Evolutionary conservation across 2,888 invertebrate species (phyloP).

Genomic region (Andricus quercusramuli): DNA sequence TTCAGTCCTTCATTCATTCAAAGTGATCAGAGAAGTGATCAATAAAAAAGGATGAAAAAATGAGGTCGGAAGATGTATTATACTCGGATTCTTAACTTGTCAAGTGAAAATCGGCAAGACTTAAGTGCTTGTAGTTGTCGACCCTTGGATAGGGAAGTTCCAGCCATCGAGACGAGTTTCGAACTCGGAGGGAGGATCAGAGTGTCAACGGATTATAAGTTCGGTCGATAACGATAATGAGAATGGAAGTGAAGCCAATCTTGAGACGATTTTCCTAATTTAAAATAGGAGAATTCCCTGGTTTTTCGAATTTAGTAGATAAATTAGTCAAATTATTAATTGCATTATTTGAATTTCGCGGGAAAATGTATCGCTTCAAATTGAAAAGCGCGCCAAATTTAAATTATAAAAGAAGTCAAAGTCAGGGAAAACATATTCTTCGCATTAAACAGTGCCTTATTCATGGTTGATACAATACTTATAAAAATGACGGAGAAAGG

Average conservation of each 20-base stretch:
- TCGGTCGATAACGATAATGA: conserved; percentile 23
- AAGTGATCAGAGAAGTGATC: not conserved
- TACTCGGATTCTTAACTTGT: conserved; percentile 10
- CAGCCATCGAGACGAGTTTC: conserved; percentile 12
- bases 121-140: conserved; percentile 22
- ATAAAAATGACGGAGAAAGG: too few relatives aligned
- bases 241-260: not conserved
- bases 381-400: too few relatives aligned
- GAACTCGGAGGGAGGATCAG: conserved; percentile 25
- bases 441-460: too few relatives aligned
- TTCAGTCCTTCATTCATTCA: too few relatives aligned
- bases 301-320: not conserved
- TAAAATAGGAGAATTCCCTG: not conserved
- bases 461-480: too few relatives aligned
- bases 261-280: not conserved
- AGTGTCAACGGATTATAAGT: conserved; percentile 28
- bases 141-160: conserved; percentile 20
- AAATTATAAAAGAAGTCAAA: too few relatives aligned
- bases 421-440: too few relatives aligned
- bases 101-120: conserved; percentile 6
- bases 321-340: too few relatives aligned
- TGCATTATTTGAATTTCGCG: too few relatives aligned
- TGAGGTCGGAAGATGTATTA: not conserved
- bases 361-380: too few relatives aligned
- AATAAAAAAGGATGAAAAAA: not conserved